These are phyloP conservation scores for Poeciliopsis turrubarensis DNA, from an alignment of 2,113 vertebrate species.

Conservation along the genomic window DNA sequence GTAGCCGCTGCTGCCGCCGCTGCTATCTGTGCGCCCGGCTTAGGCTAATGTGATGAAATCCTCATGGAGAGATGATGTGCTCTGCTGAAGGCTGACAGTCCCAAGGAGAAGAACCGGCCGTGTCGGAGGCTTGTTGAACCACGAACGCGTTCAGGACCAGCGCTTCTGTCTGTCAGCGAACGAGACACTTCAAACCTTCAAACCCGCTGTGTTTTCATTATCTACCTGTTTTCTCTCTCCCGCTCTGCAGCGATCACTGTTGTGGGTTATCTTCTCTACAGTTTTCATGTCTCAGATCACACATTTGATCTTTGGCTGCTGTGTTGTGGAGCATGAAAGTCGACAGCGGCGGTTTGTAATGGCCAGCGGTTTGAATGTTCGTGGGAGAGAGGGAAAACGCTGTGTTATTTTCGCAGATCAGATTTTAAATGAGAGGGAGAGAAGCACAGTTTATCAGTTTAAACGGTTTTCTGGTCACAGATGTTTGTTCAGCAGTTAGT, in stretches of 20 bases:
- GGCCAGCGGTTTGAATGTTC: conserved; percentile 29
- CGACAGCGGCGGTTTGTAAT: conserved; percentile 29
- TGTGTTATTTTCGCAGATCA: conserved; percentile 19
- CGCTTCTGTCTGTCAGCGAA: conserved; percentile 62
- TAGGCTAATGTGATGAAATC: conserved; percentile 67
- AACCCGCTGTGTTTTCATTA: conserved; percentile 68
- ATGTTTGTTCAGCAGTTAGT: not conserved
- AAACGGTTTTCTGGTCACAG: not conserved
- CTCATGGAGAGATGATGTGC: conserved; percentile 70
- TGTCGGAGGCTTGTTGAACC: conserved; percentile 68
- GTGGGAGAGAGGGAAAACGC: not conserved
- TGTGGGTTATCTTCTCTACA: conserved; percentile 39
- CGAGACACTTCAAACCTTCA: conserved; percentile 42
- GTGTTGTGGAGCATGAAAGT: conserved; percentile 54
- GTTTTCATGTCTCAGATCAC: conserved; percentile 68
- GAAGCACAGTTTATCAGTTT: not conserved
- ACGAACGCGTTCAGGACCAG: conserved; percentile 58
- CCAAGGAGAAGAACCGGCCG: conserved; percentile 49
- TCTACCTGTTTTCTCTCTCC: conserved; percentile 44
- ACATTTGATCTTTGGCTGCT: conserved; percentile 56
- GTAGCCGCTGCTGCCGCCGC: conserved; percentile 34
- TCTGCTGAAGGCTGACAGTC: conserved; percentile 67
- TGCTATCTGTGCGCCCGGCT: conserved; percentile 42
- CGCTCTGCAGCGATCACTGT: conserved; percentile 16
- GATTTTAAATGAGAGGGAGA: conserved; percentile 7